A percentile compares a stretch with the other conserved stretches of the same genome.
phyloP scores from a whole-genome alignment of 2,797 vertebrate genomes.

The Pterois miles region DNA sequence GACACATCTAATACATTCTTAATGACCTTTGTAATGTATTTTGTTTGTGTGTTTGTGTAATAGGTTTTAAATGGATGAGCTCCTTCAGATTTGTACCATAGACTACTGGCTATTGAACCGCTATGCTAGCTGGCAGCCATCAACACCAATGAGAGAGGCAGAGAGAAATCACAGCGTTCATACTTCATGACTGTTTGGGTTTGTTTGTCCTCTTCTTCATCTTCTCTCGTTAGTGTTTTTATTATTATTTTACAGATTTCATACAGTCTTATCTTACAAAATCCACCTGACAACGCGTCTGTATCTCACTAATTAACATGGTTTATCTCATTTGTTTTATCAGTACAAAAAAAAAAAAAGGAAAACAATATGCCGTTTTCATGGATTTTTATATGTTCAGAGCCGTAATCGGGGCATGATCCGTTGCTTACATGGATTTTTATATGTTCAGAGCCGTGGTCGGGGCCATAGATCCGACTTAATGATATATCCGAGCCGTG shows the following conservation, averaged over 20 bases:
- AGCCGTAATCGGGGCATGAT: no score
- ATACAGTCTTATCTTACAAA: neutral
- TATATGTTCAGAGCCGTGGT: no score
- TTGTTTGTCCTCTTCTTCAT: constrained; percentile 4
- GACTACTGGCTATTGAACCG: constrained; percentile 14
- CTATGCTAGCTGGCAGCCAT: constrained; percentile 4
- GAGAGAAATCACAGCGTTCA: neutral
- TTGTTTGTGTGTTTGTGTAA: constrained; percentile 12
- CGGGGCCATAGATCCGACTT: no score
- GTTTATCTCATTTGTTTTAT: no score
- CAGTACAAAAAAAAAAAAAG: no score
- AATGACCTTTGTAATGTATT: constrained; percentile 45
- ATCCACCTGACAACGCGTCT: no score
- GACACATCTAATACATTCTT: constrained; percentile 53
- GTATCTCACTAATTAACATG: no score
- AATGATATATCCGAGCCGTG: no score
- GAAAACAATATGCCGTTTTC: no score
- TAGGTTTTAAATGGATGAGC: constrained; percentile 50
- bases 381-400: no score
- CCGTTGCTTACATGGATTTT: no score
- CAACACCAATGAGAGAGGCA: constrained; percentile 3
- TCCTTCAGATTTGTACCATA: constrained; percentile 10
- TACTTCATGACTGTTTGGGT: neutral
- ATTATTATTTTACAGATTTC: neutral
- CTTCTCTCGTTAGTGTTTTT: neutral